phyloP scores from a whole-genome alignment of 1,140 invertebrate genomes.

The Listronotus bonariensis region DNA sequence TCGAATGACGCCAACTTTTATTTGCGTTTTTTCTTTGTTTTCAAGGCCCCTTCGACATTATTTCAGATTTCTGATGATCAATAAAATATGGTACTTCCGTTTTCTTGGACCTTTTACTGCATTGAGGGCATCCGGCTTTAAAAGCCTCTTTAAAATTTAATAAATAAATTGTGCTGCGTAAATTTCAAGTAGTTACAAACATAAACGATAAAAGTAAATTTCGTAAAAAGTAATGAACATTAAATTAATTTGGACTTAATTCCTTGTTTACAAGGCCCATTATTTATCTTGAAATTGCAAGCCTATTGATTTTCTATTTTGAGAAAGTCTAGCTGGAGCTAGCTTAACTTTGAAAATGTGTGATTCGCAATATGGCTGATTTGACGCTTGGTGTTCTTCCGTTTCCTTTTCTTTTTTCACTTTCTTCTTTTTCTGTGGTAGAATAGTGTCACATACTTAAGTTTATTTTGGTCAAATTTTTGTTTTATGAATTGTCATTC shows the following conservation, averaged over 20 bases:
- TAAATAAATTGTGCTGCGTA: too few relatives aligned
- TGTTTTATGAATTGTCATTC: too few relatives aligned
- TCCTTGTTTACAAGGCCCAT: too few relatives aligned
- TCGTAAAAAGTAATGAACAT: too few relatives aligned
- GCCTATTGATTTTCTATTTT: constrained; percentile 38
- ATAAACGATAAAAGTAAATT: background rate
- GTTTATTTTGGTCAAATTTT: too few relatives aligned
- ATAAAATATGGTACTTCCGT: too few relatives aligned
- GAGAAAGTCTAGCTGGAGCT: constrained; percentile 12
- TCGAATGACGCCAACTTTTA: constrained; percentile 24
- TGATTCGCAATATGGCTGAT: constrained; percentile 24
- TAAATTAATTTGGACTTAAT: too few relatives aligned
- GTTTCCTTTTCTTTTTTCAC: background rate
- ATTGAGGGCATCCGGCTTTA: too few relatives aligned
- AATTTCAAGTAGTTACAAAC: background rate
- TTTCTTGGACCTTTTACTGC: too few relatives aligned
- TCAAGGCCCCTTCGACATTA: background rate
- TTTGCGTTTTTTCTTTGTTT: constrained; percentile 6
- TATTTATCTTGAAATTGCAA: constrained; percentile 1
- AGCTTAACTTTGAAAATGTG: constrained; percentile 18
- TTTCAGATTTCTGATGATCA: background rate
- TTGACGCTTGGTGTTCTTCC: background rate
- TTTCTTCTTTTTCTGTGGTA: too few relatives aligned
- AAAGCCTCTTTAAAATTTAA: too few relatives aligned
- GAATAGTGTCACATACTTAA: too few relatives aligned